Conservation (phyloP, 2,888 invertebrate species). For the Apodemia hepburni region DNA sequence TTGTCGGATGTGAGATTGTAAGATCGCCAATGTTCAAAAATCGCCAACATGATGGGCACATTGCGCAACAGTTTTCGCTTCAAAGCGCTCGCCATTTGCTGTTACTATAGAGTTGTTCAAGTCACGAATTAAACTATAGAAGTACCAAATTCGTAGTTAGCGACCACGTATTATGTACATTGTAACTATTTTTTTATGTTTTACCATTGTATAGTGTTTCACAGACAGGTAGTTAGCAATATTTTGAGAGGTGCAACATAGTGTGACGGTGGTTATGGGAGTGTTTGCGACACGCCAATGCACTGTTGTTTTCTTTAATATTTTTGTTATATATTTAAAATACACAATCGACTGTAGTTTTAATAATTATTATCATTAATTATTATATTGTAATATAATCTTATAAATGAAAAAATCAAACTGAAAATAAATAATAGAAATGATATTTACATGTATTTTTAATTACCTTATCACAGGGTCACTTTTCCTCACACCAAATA, state of each 20-base stretch:
- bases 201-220: conserved; percentile 79
- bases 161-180: conserved; percentile 77
- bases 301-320: conserved; percentile 68
- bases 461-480: not conserved
- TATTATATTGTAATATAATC: conserved; percentile 80
- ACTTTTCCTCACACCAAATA: too few species aligned
- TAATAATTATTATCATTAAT: conserved; percentile 79
- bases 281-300: conserved; percentile 44
- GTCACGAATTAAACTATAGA: conserved; percentile 64
- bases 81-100: conserved; percentile 13
- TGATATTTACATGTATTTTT: conserved; percentile 45
- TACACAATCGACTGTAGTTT: conserved; percentile 79
- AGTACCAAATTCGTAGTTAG: conserved; percentile 79
- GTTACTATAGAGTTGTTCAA: conserved; percentile 36
- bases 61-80: not conserved
- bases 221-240: conserved; percentile 67
- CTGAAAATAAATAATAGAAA: conserved; percentile 78
- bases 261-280: conserved; percentile 42
- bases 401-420: conserved; percentile 80
- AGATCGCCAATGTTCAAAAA: not conserved
- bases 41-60: not conserved
- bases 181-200: conserved; percentile 76
- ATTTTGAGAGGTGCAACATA: conserved; percentile 56
- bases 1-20: not conserved
- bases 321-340: conserved; percentile 79